Percentiles rank a stretch among this genome's conserved stretches.
Conservation (phyloP, 2,888 invertebrate genomes). For the Cylloceria caligata region DNA sequence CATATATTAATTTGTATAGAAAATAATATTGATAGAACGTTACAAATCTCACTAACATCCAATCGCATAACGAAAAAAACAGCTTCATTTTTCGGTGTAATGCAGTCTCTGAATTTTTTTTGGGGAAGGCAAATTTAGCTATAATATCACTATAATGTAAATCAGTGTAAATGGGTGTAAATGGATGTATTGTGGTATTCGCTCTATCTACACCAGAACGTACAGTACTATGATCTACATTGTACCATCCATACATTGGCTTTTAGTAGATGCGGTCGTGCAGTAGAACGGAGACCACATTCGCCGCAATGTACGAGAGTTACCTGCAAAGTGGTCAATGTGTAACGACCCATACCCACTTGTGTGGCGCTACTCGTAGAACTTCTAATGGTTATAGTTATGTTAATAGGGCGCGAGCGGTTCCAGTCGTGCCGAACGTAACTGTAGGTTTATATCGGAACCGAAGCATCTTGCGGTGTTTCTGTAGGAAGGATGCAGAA, state of each 20-base stretch:
- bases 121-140: neutral
- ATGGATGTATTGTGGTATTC: constrained; percentile 14
- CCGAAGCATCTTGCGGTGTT: constrained; percentile 30
- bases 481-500: constrained; percentile 46
- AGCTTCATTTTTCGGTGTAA: neutral
- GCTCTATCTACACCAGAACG: constrained; percentile 6
- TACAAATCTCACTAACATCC: neutral
- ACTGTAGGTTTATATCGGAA: constrained; percentile 59
- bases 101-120: neutral
- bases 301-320: constrained; percentile 73
- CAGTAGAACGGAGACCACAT: constrained; percentile 69
- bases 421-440: constrained; percentile 44
- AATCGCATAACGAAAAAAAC: neutral
- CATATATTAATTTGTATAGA: too few species aligned
- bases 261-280: constrained; percentile 73
- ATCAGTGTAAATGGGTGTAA: neutral
- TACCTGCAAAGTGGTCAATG: constrained; percentile 73
- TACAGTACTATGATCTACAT: constrained; percentile 48
- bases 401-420: constrained; percentile 62
- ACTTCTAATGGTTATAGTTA: constrained; percentile 72
- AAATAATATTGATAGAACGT: too few species aligned
- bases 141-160: neutral
- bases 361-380: constrained; percentile 65
- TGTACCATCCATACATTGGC: constrained; percentile 69
- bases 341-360: constrained; percentile 71